These are phyloP conservation scores for Sparidentex hasta DNA, from an alignment of 2,797 vertebrate species.

Conservation along the genomic window DNA sequence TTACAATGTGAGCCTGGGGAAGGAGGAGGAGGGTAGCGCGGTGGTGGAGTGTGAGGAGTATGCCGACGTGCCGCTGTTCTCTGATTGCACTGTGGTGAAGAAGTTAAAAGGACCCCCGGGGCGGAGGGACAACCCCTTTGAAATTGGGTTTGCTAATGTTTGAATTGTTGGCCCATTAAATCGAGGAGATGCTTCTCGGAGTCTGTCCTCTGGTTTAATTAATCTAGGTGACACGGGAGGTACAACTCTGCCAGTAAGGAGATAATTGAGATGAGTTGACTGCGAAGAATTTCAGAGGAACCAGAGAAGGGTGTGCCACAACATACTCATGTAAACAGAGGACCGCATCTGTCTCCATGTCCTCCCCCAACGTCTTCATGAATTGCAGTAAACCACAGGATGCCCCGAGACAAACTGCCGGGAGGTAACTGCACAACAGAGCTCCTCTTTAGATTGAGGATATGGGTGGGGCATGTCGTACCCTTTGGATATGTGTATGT, in stretches of 20 bases:
- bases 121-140: slow-evolving; percentile 44
- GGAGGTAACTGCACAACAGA: slow-evolving; percentile 27
- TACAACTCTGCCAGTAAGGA: slow-evolving; percentile 12
- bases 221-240: slow-evolving; percentile 42
- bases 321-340: slow-evolving; percentile 40
- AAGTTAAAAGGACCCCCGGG: slow-evolving; percentile 51
- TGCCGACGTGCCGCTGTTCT: slow-evolving; percentile 45
- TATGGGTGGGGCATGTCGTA: slow-evolving; percentile 36
- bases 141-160: slow-evolving; percentile 65
- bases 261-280: slow-evolving; percentile 44
- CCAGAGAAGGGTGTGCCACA: slow-evolving; percentile 21
- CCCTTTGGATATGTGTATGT: slow-evolving; percentile 20
- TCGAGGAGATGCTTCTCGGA: slow-evolving; percentile 24
- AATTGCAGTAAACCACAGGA: slow-evolving; percentile 19
- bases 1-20: slow-evolving; percentile 58
- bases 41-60: slow-evolving; percentile 32
- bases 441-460: slow-evolving; percentile 27
- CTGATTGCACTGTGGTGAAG: slow-evolving; percentile 45
- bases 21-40: slow-evolving; percentile 22
- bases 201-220: slow-evolving; percentile 53
- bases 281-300: slow-evolving; percentile 51
- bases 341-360: slow-evolving; percentile 27
- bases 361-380: slow-evolving; percentile 33
- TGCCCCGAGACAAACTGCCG: background rate
- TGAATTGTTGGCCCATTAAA: slow-evolving; percentile 65